Evolutionary conservation across 2,888 invertebrate species (phyloP).

Genomic region (Mystacides longicornis): DNA sequence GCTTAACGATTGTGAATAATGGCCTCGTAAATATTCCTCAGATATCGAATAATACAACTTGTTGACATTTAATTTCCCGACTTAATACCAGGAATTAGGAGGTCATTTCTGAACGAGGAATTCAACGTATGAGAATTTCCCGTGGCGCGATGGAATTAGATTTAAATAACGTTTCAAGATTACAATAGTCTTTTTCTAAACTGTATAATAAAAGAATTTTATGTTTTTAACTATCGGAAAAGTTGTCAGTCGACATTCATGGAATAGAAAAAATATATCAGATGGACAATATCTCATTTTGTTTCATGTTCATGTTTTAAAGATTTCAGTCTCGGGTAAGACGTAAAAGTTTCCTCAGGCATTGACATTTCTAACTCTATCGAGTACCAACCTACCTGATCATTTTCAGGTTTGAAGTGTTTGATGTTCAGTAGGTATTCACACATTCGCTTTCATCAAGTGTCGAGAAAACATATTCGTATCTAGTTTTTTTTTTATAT

Average conservation of each 20-base stretch:
- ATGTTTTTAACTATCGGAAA: not conserved
- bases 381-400: no score
- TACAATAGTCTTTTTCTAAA: not conserved
- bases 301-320: no score
- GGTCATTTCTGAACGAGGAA: not conserved
- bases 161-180: not conserved
- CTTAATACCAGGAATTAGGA: not conserved
- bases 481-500: no score
- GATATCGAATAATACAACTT: not conserved
- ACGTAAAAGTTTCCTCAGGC: no score
- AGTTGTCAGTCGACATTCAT: not conserved
- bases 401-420: no score
- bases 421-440: no score
- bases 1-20: not conserved
- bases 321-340: no score
- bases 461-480: no score
- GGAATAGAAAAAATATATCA: no score
- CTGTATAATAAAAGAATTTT: not conserved
- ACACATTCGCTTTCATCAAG: no score
- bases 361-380: no score
- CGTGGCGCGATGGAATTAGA: not conserved
- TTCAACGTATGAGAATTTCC: not conserved
- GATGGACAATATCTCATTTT: no score
- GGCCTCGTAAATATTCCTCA: not conserved
- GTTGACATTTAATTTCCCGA: not conserved